phyloP scores from a whole-genome alignment of 2,888 invertebrate genomes.

The Caenorhabditis afra region DNA sequence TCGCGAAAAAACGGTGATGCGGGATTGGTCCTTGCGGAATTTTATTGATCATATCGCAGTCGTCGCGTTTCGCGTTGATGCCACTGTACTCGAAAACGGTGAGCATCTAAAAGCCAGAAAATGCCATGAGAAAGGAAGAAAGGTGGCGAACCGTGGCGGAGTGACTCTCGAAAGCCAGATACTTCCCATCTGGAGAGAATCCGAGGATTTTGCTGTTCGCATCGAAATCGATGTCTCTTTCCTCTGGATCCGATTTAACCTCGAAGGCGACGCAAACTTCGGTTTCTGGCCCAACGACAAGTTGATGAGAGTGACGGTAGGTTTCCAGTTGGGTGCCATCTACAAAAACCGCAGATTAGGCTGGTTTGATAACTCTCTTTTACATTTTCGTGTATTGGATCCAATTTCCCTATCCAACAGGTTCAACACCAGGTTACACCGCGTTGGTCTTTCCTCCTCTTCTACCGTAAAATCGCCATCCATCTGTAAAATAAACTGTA shows the following conservation, averaged over 20 bases:
- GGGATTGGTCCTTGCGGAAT: too few species aligned
- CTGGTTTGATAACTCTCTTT: too few species aligned
- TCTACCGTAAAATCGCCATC: too few species aligned
- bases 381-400: slow-evolving; percentile 18
- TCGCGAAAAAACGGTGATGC: not conserved
- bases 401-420: slow-evolving; percentile 35
- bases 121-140: not conserved
- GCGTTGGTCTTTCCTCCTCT: too few species aligned
- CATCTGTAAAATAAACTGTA: not conserved
- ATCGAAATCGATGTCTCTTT: too few species aligned
- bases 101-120: not conserved
- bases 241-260: not conserved
- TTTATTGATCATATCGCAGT: not conserved
- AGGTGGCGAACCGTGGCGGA: not conserved
- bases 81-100: slow-evolving; percentile 21
- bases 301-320: too few species aligned
- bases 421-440: slow-evolving; percentile 3
- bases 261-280: too few species aligned
- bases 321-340: too few species aligned
- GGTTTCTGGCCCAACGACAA: too few species aligned
- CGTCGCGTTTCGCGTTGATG: not conserved
- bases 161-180: slow-evolving; percentile 32
- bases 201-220: slow-evolving; percentile 9
- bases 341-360: too few species aligned
- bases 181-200: slow-evolving; percentile 37